Conservation (phyloP, 2,113 vertebrate species). For the Nyctibius bracteatus region DNA sequence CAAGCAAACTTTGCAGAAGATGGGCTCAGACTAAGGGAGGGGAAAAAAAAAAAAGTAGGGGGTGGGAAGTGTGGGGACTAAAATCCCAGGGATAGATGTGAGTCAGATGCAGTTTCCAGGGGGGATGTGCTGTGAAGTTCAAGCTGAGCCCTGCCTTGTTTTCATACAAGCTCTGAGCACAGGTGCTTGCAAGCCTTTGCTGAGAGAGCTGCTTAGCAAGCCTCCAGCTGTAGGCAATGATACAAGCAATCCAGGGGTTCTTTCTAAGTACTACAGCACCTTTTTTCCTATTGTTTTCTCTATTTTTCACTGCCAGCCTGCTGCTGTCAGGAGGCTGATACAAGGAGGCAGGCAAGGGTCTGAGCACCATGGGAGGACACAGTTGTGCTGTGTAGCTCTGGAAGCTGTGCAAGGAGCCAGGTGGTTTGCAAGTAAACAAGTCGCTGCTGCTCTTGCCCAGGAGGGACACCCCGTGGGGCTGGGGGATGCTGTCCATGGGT, state of each 20-base stretch:
- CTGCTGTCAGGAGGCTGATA: neutral
- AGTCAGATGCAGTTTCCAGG: neutral
- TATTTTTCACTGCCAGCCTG: neutral
- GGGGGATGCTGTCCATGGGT: neutral
- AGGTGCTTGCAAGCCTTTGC: neutral
- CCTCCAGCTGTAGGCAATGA: neutral
- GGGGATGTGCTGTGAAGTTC: neutral
- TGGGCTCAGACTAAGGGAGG: neutral
- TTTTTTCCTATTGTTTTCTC: neutral
- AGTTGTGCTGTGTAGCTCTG: neutral
- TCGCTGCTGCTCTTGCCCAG: neutral
- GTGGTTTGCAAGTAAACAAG: neutral
- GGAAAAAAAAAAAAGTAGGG: too few species aligned
- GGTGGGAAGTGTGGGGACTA: too few species aligned
- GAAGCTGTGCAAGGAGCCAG: neutral
- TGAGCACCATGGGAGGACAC: neutral
- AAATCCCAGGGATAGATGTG: neutral
- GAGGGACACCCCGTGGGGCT: neutral
- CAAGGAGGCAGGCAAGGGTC: neutral
- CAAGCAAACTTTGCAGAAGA: neutral
- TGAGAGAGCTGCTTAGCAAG: neutral
- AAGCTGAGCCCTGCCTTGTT: neutral
- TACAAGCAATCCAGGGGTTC: too few species aligned
- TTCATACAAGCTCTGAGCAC: neutral
- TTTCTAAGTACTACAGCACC: neutral